phyloP scores from a whole-genome alignment of 2,888 invertebrate species.

The Piscicola geometra region DNA sequence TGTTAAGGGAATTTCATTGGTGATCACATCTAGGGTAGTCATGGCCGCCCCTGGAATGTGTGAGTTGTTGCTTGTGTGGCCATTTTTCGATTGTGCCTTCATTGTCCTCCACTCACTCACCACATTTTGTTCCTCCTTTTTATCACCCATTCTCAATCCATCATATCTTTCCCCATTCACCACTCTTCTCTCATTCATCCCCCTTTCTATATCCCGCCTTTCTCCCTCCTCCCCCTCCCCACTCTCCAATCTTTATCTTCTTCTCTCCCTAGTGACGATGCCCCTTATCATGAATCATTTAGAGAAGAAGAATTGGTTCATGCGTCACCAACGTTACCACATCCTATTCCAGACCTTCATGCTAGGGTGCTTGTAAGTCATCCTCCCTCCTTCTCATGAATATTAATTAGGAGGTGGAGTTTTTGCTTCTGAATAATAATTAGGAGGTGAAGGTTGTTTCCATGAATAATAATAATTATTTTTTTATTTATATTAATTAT shows the following conservation, averaged over 20 bases:
- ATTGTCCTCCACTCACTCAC: neutral
- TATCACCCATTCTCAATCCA: neutral
- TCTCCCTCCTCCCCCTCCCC: neutral
- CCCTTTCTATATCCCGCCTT: neutral
- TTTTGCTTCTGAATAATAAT: neutral
- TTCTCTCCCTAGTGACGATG: slow-evolving; percentile 46
- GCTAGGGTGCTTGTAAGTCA: slow-evolving; percentile 58
- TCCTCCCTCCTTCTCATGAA: neutral
- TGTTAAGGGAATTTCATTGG: slow-evolving; percentile 77
- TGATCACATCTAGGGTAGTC: slow-evolving; percentile 76
- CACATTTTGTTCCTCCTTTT: neutral
- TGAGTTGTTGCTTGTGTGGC: slow-evolving; percentile 44
- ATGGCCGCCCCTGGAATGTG: slow-evolving; percentile 81
- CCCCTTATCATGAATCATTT: slow-evolving; percentile 54
- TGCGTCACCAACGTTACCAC: slow-evolving; percentile 64
- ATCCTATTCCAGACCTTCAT: slow-evolving; percentile 71
- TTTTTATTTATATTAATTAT: too few species aligned
- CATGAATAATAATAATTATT: too few species aligned
- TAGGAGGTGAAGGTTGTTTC: too few species aligned
- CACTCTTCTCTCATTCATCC: neutral
- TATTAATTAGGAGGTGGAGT: neutral
- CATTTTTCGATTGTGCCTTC: neutral
- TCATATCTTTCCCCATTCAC: neutral
- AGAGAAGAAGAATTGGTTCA: slow-evolving; percentile 50
- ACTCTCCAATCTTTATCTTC: neutral